Evolutionary conservation across 2,113 vertebrate genomes (phyloP), one percentile per base, ranked within the genome.

Genomic region (Labeo rohita): DNA sequence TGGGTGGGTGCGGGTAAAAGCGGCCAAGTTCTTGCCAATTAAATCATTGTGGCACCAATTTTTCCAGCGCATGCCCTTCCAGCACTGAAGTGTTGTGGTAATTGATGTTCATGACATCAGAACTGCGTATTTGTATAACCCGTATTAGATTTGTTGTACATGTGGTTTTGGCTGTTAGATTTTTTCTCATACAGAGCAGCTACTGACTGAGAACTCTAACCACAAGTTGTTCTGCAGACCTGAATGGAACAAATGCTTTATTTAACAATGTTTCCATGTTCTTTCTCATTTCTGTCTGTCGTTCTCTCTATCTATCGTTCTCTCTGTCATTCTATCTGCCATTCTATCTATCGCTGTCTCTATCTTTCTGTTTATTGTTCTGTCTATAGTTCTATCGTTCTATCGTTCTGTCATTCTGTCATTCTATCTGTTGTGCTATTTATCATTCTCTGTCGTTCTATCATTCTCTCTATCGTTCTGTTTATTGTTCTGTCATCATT

Each of bases 71-170:
- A 78, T 82, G 87, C 59, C 83, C 86, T 87, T 88, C 70, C 77
- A 47, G 65, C 78, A 73, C 85, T 81, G 63, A 88, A 86, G 52
- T 83, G 85, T 88, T 82, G 87, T 78, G 78, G 83, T 90, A 82
- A 85, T 85, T 88, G 85, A 85, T 78, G 78, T 85, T 63, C 74
- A 84, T 87, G 82, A 86, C 82, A 86, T 92, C 89, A 93, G 87
- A 93, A 87, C 80, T 92, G 92, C 89, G 50, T 83, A 54, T 83
- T 83, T 83, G 52, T 83, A 9, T 83, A 83, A 83, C 65, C 65
- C 34, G 65, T 70, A 83, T 83, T 84, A 84, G 82, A 84, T 45
- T 72, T 84, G 82, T 74, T 84, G 49, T 84, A 84, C 82, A 84
- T 73, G 82, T 73, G 82, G 50, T 73, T 56, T 73, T 59, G 82